Conservation (phyloP, 2,888 invertebrate genomes). For the Hirtodrosophila duncani region DNA sequence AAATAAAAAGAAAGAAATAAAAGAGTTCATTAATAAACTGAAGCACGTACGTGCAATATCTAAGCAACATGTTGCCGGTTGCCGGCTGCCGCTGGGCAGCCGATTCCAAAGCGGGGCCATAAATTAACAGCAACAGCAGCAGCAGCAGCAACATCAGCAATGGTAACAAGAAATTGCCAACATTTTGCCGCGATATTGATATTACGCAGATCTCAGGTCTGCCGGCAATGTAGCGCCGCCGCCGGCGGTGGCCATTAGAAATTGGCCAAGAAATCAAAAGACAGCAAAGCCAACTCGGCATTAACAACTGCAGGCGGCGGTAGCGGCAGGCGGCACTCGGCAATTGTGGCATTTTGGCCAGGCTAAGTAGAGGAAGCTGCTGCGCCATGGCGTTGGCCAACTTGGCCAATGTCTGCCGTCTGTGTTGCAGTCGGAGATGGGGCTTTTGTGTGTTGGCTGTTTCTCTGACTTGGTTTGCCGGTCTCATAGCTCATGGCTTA, state of each 20-base stretch:
- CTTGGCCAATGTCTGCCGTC: constrained; percentile 58
- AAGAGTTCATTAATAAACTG: constrained; percentile 24
- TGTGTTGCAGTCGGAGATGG: constrained; percentile 26
- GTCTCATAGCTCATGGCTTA: constrained; percentile 54
- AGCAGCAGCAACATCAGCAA: not conserved
- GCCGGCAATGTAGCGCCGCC: too few relatives aligned
- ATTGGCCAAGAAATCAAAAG: constrained; percentile 65
- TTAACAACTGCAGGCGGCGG: constrained; percentile 25
- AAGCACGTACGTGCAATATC: constrained; percentile 7
- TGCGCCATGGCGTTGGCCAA: constrained; percentile 50
- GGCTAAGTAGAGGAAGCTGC: constrained; percentile 54
- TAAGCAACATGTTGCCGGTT: constrained; percentile 16
- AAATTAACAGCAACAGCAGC: constrained; percentile 48
- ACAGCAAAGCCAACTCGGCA: constrained; percentile 39
- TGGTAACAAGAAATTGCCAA: constrained; percentile 29
- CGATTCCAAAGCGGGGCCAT: constrained; percentile 43
- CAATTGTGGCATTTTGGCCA: constrained; percentile 37
- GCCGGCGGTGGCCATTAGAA: constrained; percentile 42
- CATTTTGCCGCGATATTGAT: constrained; percentile 32
- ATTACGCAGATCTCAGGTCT: constrained; percentile 34
- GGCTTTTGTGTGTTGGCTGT: constrained; percentile 12
- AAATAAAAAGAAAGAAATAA: constrained; percentile 13
- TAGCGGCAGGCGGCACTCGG: constrained; percentile 31
- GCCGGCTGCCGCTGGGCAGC: constrained; percentile 12
- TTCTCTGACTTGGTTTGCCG: constrained; percentile 34